Percentiles rank a stretch among this genome's conserved stretches.
phyloP scores from a whole-genome alignment of 2,797 vertebrate genomes.

The Huso huso region DNA sequence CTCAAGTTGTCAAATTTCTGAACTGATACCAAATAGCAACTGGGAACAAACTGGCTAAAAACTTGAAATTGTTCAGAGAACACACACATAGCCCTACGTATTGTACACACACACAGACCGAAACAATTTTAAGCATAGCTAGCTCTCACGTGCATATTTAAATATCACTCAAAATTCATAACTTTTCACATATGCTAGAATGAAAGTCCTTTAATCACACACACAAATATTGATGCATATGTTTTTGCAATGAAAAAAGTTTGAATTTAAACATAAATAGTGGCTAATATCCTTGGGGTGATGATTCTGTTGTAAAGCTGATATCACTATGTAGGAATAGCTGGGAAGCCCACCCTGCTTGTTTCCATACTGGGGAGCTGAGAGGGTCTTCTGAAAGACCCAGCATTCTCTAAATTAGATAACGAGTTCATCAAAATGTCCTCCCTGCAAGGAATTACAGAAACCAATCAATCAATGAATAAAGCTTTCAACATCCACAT shows the following conservation, averaged over 20 bases:
- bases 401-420: too few relatives aligned
- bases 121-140: neutral
- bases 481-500: too few relatives aligned
- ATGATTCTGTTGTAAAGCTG: neutral
- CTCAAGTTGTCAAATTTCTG: neutral
- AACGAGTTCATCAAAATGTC: too few relatives aligned
- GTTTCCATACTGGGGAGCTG: neutral
- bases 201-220: neutral
- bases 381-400: too few relatives aligned
- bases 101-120: neutral
- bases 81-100: too few relatives aligned
- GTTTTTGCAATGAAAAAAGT: neutral
- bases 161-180: neutral
- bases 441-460: too few relatives aligned
- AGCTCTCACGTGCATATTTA: neutral
- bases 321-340: neutral
- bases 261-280: constrained; percentile 1
- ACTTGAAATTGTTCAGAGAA: neutral
- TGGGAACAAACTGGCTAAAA: neutral
- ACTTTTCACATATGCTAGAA: neutral
- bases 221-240: neutral
- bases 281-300: constrained; percentile 3
- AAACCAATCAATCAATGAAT: too few relatives aligned
- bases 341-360: neutral
- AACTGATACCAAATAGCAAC: constrained; percentile 1